Percentiles rank a stretch among this genome's conserved stretches.
phyloP scores from a whole-genome alignment of 2,797 vertebrate species.

The Onychomys leucogaster region DNA sequence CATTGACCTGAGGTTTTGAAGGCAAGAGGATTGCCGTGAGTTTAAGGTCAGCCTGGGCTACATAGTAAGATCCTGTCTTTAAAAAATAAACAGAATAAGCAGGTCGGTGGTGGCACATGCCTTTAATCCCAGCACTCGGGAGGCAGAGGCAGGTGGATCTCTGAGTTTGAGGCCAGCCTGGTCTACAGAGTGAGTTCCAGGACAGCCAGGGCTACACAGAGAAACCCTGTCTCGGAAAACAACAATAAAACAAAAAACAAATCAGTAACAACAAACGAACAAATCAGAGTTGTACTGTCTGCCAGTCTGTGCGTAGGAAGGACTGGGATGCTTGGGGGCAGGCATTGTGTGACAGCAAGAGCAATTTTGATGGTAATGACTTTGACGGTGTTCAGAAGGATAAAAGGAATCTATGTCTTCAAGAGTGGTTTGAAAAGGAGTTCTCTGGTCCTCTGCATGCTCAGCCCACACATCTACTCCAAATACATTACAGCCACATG shows the following conservation, averaged over 20 bases:
- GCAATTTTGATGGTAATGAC: not conserved
- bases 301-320: not conserved
- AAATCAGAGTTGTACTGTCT: not conserved
- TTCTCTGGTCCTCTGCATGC: not conserved
- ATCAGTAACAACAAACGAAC: not conserved
- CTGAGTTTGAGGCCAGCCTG: not conserved
- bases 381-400: not conserved
- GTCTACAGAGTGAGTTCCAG: not conserved
- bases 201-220: not conserved
- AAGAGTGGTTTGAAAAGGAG: not conserved
- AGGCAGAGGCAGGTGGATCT: not conserved
- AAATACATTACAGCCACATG: not conserved
- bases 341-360: not conserved
- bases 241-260: not conserved
- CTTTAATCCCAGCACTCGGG: not conserved
- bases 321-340: not conserved
- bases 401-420: not conserved
- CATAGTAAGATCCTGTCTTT: not conserved
- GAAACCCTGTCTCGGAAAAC: not conserved
- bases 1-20: not conserved
- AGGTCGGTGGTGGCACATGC: not conserved
- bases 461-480: not conserved
- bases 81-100: not conserved
- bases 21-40: not conserved
- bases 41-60: not conserved